A percentile compares a stretch with the other conserved stretches of the same genome.
phyloP scores from a whole-genome alignment of 1,140 invertebrate species.

The Drosophila pseudoobscura region DNA sequence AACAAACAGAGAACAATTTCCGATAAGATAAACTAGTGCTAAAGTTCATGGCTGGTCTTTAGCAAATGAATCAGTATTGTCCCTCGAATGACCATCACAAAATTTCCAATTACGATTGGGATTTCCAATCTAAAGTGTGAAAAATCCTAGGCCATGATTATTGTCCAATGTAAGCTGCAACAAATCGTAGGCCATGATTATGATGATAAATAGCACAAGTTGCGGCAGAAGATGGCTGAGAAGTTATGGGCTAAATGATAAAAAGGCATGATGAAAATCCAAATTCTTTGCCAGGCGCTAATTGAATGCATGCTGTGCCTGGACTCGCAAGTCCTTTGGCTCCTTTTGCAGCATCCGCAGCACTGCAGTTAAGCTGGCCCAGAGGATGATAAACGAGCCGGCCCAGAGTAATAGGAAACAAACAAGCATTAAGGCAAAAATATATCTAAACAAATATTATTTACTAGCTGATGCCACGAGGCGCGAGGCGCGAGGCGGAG shows the following conservation, averaged over 20 bases:
- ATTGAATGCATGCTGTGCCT: constrained; percentile 74
- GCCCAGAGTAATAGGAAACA: constrained; percentile 61
- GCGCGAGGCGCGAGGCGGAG: not conserved
- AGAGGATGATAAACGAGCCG: constrained; percentile 67
- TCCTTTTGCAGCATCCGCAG: constrained; percentile 39
- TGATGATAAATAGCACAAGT: constrained; percentile 10
- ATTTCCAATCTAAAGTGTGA: not conserved
- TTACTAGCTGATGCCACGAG: constrained; percentile 46
- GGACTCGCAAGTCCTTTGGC: constrained; percentile 24
- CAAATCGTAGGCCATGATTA: not conserved
- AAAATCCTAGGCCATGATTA: not conserved
- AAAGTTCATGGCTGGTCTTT: no score
- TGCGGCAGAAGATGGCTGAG: constrained; percentile 1
- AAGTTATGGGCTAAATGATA: constrained; percentile 52
- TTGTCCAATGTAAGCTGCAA: not conserved
- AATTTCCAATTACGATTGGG: no score
- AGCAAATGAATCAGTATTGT: no score
- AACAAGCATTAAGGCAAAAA: constrained; percentile 70
- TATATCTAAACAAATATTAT: constrained; percentile 76
- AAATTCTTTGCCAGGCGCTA: constrained; percentile 56
- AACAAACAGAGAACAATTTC: no score
- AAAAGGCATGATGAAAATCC: constrained; percentile 51
- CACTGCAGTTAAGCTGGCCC: constrained; percentile 31
- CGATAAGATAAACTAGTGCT: no score
- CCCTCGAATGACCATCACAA: no score